Conservation (phyloP, 2,888 invertebrate genomes). For the Dyspetes luteomarginatus region DNA sequence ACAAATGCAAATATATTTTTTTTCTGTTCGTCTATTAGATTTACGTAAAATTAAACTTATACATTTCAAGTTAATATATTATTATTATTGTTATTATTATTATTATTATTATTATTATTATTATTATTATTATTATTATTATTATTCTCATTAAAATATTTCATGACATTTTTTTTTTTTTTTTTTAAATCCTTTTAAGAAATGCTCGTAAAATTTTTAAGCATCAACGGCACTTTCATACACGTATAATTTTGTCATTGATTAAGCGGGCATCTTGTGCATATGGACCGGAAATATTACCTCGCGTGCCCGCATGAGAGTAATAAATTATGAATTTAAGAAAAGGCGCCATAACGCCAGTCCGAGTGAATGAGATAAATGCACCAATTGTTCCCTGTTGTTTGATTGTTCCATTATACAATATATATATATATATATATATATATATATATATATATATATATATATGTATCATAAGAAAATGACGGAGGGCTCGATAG, state of each 20-base stretch:
- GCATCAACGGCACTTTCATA: background rate
- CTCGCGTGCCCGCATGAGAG: slow-evolving; percentile 55
- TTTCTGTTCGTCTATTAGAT: no score
- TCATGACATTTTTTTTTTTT: background rate
- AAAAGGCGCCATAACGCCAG: slow-evolving; percentile 46
- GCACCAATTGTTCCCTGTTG: no score
- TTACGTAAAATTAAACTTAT: no score
- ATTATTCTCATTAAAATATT: background rate
- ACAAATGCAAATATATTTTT: no score
- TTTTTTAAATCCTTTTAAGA: background rate
- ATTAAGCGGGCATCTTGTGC: slow-evolving; percentile 22
- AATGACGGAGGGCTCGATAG: background rate
- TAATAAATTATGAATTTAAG: slow-evolving; percentile 57
- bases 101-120: background rate
- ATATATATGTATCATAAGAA: background rate
- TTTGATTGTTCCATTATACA: no score
- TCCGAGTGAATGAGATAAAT: slow-evolving; percentile 25
- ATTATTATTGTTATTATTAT: background rate
- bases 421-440: no score
- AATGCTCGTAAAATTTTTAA: background rate
- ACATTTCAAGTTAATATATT: no score
- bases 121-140: background rate
- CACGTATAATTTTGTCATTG: slow-evolving; percentile 24
- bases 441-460: background rate
- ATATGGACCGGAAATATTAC: slow-evolving; percentile 53